Percentiles rank a stretch among this genome's conserved stretches.
Conservation (phyloP, 2,113 vertebrate genomes). For the Climacteris rufus region DNA sequence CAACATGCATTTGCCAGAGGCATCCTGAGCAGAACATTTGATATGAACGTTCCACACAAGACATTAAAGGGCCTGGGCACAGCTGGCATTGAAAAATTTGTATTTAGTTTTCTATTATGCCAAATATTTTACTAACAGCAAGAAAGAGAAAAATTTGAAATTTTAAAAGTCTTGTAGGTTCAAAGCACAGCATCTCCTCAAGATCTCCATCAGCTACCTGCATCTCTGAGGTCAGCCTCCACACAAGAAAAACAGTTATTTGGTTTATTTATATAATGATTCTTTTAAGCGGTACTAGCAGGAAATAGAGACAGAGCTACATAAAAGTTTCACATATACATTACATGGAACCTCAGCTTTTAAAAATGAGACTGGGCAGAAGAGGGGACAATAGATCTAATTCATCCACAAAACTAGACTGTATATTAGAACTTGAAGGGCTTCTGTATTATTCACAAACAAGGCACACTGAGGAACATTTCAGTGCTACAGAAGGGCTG, state of each 20-base stretch:
- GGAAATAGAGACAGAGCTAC: not conserved
- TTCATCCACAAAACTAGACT: not conserved
- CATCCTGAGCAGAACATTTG: not conserved
- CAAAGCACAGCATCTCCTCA: not conserved
- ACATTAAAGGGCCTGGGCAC: not conserved
- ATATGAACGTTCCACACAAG: not conserved
- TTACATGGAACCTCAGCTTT: not conserved
- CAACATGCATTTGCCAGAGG: not conserved
- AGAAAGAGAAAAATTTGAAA: fast-evolving
- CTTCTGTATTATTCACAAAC: not conserved
- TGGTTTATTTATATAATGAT: not conserved
- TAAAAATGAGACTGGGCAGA: not conserved
- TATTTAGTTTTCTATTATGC: not conserved
- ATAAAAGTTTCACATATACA: not conserved
- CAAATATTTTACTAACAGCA: not conserved
- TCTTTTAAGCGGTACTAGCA: not conserved
- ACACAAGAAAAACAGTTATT: not conserved
- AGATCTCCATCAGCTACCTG: not conserved
- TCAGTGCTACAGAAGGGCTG: not conserved
- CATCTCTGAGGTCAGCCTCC: not conserved
- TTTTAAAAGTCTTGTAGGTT: not conserved
- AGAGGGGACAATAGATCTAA: not conserved
- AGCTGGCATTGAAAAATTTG: not conserved
- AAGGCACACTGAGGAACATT: fast-evolving
- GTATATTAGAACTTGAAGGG: not conserved